Evolutionary conservation across 2,888 invertebrate species (phyloP), one percentile per base, ranked within the genome.

Genomic region (Spisula subtruncata): DNA sequence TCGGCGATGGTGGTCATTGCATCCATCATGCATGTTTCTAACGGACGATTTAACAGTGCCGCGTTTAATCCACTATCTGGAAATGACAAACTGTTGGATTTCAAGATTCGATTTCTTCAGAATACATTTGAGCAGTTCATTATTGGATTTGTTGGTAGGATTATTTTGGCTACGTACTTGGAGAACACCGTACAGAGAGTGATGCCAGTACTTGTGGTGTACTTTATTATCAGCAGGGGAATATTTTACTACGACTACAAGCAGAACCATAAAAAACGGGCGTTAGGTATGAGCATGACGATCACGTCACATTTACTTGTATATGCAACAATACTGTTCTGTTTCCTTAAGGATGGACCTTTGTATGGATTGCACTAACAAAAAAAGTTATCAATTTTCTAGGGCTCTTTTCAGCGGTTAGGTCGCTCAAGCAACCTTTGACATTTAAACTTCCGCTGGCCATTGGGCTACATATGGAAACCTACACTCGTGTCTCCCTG

Each of bases 211-310:
- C 56, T 83, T 10, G 82, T 83, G 4, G 6, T 83, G 12, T 83
- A 60, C 35, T 83, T 56, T 41, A 54, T 83, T 12, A 4, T 83
- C 0, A 4, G 56, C n/a, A 56, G 82, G 20, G 82, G 20, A 10
- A 18, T 83, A 60, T 83, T 83, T 56, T 83, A 83, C n/a, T 56
- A 35, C 29, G 82, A 60, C 0, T 60, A 81, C 29, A 54, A 0
- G 0, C 4, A 14, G 29, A 29, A 29, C 32, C 81, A 51, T 20
- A 16, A 54, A 0, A 18, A 83, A 35, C 60, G 82, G 12, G 56
- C 56, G 8, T 12, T 60, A 16, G 82, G 82, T 14, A 83, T 83
- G 82, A n/a, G 60, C 32, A 83, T 83, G 82, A 60, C 82, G 35
- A 41, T 56, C 1, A 32, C 18, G 29, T n/a, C 81, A 0, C 48